These are phyloP conservation scores for Alligator mississippiensis DNA, from an alignment of 2,113 vertebrate genomes.

Conservation along the genomic window DNA sequence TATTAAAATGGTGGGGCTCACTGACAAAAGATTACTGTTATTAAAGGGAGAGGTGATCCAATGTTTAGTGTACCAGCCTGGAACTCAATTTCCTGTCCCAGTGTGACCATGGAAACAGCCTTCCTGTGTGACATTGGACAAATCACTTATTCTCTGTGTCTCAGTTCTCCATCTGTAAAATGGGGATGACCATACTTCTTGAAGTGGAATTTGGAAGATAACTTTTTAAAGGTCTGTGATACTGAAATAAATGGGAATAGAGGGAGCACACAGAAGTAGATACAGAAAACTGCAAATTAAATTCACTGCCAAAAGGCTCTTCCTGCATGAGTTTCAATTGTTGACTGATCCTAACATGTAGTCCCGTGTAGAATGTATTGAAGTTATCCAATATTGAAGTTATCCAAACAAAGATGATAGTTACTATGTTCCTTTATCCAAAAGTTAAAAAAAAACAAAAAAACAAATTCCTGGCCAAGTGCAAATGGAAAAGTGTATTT, in stretches of 20 bases:
- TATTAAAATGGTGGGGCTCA: not conserved
- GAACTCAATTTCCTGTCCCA: not conserved
- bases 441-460: not conserved
- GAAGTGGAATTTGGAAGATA: too few species aligned
- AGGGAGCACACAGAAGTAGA: not conserved
- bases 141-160: not conserved
- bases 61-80: not conserved
- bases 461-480: not conserved
- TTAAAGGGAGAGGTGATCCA: not conserved
- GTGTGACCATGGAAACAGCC: not conserved
- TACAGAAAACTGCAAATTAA: too few species aligned
- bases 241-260: not conserved
- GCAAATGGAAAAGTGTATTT: not conserved
- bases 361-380: not conserved
- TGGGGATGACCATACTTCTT: not conserved
- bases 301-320: not conserved
- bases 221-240: not conserved
- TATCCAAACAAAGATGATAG: not conserved
- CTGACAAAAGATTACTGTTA: not conserved
- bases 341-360: not conserved
- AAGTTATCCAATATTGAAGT: not conserved
- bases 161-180: not conserved
- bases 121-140: not conserved
- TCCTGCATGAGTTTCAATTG: not conserved
- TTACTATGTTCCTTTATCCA: not conserved